Evolutionary conservation across 2,888 invertebrate genomes (phyloP), one percentile per base, ranked within the genome.

Genomic region (Dynastes maya): DNA sequence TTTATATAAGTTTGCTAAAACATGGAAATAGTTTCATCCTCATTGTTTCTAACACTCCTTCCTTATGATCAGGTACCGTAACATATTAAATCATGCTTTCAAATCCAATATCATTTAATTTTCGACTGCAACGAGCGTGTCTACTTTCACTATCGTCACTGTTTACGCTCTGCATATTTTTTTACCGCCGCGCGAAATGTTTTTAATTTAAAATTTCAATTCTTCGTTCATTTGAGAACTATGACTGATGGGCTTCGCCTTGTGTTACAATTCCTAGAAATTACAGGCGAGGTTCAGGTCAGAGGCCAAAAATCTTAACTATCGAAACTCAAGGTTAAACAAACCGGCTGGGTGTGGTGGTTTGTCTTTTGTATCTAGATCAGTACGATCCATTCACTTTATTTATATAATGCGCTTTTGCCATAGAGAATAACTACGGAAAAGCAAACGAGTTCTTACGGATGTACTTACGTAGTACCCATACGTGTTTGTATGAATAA

Each of bases 281-380:
- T 61, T 58, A 37, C 32, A 72, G 72, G 72, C 37, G 51, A 27
- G 71, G 72, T 64, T 40, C 65, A 51, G 80, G 80, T 80, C 80
- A 77, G 67, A 80, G 76, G 80, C 61, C 75, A 80, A 74, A 74
- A 61, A 71, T 74, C 65, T 65, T 63, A 61, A 75, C 77, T 76
- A 77, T 78, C 78, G 79, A 80, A 80, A 75, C 68, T 74, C 80
- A 80, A 80, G 80, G 80, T 80, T 80, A 71, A 40, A 40, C 29
- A 55, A 65, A 13, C 16, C 32, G 29, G 40, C 55, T 71, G 55
- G 72, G 72, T 72, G 72, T 58, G 72, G 72, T 68, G 51, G 29
- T 45, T 45, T 68, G 75, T 72, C 77, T 79, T 77, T 80, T 76
- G 61, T 79, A 80, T 80, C 71, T 81, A 77, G 81, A 80, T 80